Conservation (phyloP, 2,113 vertebrate species). For the Macrotis lagotis region DNA sequence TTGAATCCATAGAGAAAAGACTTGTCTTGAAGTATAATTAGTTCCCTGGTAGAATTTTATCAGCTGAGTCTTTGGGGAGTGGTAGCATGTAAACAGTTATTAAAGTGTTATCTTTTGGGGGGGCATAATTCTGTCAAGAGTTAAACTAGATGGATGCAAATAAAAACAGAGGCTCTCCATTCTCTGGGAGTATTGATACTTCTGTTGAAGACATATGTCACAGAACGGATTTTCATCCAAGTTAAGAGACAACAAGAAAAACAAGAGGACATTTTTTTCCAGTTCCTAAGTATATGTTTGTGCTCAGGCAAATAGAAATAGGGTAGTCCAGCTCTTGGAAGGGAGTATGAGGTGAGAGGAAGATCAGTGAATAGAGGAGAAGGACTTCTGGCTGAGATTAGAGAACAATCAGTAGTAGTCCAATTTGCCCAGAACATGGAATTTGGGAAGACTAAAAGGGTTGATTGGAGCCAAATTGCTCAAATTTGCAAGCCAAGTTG, state of each 20-base stretch:
- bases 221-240: conserved; percentile 62
- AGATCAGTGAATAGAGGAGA: neutral
- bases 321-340: conserved; percentile 21
- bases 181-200: conserved; percentile 62
- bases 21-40: conserved; percentile 80
- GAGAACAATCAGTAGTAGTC: neutral
- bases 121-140: conserved; percentile 77
- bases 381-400: neutral
- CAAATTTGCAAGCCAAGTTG: neutral
- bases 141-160: conserved; percentile 79
- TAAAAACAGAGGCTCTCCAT: conserved; percentile 77
- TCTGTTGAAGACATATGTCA: conserved; percentile 72
- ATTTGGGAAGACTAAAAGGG: neutral
- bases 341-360: neutral
- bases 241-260: conserved; percentile 49
- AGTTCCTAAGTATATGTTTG: conserved; percentile 44
- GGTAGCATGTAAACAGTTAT: conserved; percentile 82
- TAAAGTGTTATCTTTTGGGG: conserved; percentile 82
- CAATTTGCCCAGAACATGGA: neutral
- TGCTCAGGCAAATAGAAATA: conserved; percentile 48
- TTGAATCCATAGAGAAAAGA: conserved; percentile 51
- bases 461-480: neutral
- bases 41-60: conserved; percentile 81
- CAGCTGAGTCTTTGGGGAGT: conserved; percentile 79
- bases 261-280: conserved; percentile 43